Base-by-base conservation (phyloP, 2,113 vertebrate genomes). In the Lagopus muta region DNA sequence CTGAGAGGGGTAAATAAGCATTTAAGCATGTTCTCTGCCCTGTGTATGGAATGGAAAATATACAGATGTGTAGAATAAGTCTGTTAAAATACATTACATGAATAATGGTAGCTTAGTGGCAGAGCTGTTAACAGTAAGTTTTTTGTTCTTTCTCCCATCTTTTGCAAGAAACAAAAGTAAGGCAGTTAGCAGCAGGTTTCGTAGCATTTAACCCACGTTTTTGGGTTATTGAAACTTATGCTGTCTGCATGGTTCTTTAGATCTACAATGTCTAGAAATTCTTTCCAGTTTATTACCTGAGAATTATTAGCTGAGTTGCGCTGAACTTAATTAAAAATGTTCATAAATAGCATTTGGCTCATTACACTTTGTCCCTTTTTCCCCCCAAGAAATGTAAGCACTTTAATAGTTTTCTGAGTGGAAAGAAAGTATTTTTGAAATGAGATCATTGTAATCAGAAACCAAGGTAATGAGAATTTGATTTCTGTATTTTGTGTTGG, bases 261-360 rank as follows among this genome's bases (percentile, higher is more conserved):
- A 86, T 93, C 58, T 86, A 45, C 81, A 88, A 38, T 82, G 86
- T 82, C 93, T 76, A 86, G 92, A 94, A 97, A 92, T 97, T 94
- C 58, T 87, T 95, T 97, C 82, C 86, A 80, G 88, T 94, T 95
- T 97, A 95, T 95, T 95, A 91, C 83, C 77, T 92, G 85, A 97
- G 93, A 96, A 92, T 93, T 94, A 92, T 94, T 96, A 93, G 74
- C 52, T 92, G 92, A 87, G 72, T 92, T 91, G 10, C 82, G 62
- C 58, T 92, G 81, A 91, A 86, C 83, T 97, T 96, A 95, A 94
- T 94, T 97, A 91, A 95, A 96, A 95, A 76, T 79, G 87, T 94
- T 96, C 95, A 92, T 92, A 87, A 97, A 88, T 89, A 84, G 48
- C 89, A 86, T 96, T 94, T 96, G 96, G 90, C 80, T 96, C 96